Base-by-base conservation (phyloP, 2,113 vertebrate species). In the Daubentonia madagascariensis region DNA sequence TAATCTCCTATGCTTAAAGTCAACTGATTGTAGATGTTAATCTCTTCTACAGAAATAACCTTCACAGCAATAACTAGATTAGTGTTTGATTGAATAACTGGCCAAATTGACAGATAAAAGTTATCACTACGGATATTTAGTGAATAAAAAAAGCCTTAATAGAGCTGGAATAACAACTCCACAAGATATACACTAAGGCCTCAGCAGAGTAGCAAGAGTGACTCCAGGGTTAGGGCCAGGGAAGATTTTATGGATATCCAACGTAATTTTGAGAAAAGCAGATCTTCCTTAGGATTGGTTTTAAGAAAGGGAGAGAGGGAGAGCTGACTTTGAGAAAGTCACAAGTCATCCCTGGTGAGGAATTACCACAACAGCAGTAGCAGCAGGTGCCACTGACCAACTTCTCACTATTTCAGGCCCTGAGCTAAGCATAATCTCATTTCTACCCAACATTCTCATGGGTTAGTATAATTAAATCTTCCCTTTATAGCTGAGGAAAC, bases 181-280 rank as follows among this genome's bases (percentile, higher is more conserved):
- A 13, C 32, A 95, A 80, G 48, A 35, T 10, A 3, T 12, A 45
- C 6, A 37, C 40, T 48, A 23, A 72, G 65, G 16, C 0, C 4
- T 52, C 7, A 25, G 17, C 32, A 80, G 10, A 40, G 25, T 12
- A 9, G 16, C 25, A 63, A 88, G 57, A 16, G 59, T 18, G 35
- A 48, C 28, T 20, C 7, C 52, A 37, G 37, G 2, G 5, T 12
- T 25, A 35, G 20, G 2, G 4, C 8, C 45, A 59, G 2, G 11
- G 17, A 37, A 61, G 18, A 25, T 23, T 95, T 95, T 92, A 63
- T 75, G 37, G 30, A 50, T 25, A 81, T 37, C 35, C 6, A 63
- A 9, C 32, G 6, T 50, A 85, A 76, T 68, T 94, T 91, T 97
- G 37, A 94, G 32, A 89, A 94, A 91, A 43, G 20, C 40, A 88